These are phyloP conservation scores for Silurus meridionalis DNA, from an alignment of 2,113 vertebrate species.

Conservation along the genomic window DNA sequence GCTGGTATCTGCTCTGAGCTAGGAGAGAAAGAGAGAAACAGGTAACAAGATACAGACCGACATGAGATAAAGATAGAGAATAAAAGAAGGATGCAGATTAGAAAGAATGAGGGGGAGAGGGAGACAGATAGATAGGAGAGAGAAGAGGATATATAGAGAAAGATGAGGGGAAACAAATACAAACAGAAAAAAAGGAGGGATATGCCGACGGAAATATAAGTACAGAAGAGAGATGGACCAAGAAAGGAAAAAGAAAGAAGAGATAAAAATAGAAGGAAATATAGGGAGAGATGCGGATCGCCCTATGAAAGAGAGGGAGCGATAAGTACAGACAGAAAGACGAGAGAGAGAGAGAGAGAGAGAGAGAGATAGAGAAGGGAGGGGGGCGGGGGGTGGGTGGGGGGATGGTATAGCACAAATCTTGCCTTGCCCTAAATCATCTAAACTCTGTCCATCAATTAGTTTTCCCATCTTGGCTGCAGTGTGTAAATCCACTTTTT, in stretches of 20 bases:
- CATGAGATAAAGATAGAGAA: not conserved
- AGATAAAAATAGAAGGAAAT: not conserved
- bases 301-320: not conserved
- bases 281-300: not conserved
- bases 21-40: not conserved
- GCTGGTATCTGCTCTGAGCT: slow-evolving; percentile 14
- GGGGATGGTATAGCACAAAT: not conserved
- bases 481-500: slow-evolving; percentile 8
- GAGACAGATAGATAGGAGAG: not conserved
- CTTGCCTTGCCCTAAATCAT: not conserved
- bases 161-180: not conserved
- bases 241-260: not conserved
- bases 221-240: not conserved
- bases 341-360: not conserved
- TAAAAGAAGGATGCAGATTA: not conserved
- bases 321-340: not conserved
- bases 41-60: not conserved
- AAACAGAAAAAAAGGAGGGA: not conserved
- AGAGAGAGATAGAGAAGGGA: no score
- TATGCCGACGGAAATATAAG: not conserved
- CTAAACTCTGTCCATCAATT: not conserved
- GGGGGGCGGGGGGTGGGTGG: no score
- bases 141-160: not conserved
- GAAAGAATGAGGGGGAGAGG: not conserved
- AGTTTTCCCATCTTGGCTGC: not conserved